Conservation (phyloP, 2,888 invertebrate genomes). For the Drosophila phalerata region DNA sequence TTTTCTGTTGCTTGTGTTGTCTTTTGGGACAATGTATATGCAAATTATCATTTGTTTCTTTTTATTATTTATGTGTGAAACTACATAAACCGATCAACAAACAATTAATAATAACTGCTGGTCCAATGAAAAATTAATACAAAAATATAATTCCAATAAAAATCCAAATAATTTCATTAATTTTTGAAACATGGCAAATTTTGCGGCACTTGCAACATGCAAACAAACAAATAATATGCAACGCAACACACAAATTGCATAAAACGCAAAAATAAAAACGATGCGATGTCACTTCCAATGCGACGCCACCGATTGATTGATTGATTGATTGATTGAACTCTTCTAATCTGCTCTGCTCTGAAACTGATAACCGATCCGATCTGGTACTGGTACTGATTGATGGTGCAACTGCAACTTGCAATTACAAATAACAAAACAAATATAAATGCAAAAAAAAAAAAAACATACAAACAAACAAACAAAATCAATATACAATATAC, state of each 20-base stretch:
- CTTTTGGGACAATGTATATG: conserved; percentile 47
- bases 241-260: conserved; percentile 60
- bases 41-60: conserved; percentile 57
- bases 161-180: conserved; percentile 16
- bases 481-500: conserved; percentile 23
- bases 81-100: conserved; percentile 38
- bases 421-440: conserved; percentile 26
- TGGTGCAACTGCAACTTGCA: conserved; percentile 72
- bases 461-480: background rate
- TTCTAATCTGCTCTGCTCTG: conserved; percentile 79
- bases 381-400: conserved; percentile 79
- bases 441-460: conserved; percentile 17
- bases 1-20: conserved; percentile 53
- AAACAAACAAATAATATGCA: conserved; percentile 41
- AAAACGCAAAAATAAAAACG: conserved; percentile 48
- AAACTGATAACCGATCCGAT: conserved; percentile 76
- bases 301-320: conserved; percentile 77
- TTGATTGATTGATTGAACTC: conserved; percentile 71
- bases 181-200: conserved; percentile 27
- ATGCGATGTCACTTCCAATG: conserved; percentile 75
- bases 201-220: conserved; percentile 50
- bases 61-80: conserved; percentile 45
- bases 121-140: conserved; percentile 2
- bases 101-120: conserved; percentile 10
- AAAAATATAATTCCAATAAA: conserved; percentile 22